Percentiles rank a stretch among this genome's conserved stretches.
phyloP scores from a whole-genome alignment of 2,797 vertebrate genomes.

The Spea hammondii region DNA sequence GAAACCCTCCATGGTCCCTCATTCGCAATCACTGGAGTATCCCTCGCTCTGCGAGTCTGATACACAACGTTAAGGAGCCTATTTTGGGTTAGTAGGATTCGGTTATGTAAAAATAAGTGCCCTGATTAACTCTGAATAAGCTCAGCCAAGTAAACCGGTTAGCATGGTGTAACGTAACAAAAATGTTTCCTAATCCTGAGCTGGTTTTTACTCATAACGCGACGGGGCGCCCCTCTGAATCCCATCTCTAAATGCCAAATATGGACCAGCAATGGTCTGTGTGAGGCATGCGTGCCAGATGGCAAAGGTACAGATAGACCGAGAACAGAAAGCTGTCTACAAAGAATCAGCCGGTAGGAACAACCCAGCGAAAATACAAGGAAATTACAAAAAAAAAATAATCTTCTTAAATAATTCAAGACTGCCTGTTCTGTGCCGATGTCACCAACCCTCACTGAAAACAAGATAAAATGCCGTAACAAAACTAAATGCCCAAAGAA shows the following conservation, averaged over 20 bases:
- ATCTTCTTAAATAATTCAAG: too few species aligned
- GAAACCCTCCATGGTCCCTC: too few species aligned
- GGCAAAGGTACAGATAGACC: neutral
- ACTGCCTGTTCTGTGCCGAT: too few species aligned
- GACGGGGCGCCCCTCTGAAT: neutral
- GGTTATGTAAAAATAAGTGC: conserved; percentile 1
- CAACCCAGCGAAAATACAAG: too few species aligned
- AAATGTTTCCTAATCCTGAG: neutral
- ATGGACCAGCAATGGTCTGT: neutral
- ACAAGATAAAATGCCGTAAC: too few species aligned
- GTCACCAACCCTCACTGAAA: too few species aligned
- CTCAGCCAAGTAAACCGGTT: neutral
- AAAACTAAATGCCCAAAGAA: too few species aligned
- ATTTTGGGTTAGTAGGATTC: conserved; percentile 12
- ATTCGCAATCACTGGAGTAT: neutral
- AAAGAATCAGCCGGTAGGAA: too few species aligned
- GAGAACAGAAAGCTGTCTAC: too few species aligned
- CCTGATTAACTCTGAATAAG: neutral
- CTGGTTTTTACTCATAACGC: neutral
- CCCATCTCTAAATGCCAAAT: neutral
- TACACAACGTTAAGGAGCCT: neutral
- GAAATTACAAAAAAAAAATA: too few species aligned
- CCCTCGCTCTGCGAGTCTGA: neutral
- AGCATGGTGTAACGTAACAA: neutral
- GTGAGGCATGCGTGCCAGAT: neutral